Evolutionary conservation across 2,797 vertebrate genomes (phyloP).

Genomic region (Bovichtus variegatus): DNA sequence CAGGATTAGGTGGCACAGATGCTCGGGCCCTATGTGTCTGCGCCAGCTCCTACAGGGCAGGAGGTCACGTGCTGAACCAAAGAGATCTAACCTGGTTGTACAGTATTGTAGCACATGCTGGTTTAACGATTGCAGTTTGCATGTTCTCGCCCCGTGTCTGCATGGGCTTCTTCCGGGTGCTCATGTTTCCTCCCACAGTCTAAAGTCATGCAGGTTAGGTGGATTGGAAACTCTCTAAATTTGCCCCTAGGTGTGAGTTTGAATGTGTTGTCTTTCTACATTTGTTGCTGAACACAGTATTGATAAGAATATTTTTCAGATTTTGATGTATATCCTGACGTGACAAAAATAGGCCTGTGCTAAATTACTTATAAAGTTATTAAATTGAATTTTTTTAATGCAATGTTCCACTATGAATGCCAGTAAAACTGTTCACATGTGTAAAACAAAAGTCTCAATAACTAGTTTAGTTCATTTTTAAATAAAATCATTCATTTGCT

Average conservation of each 20-base stretch:
- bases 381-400: background rate
- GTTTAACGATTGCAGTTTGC: slow-evolving; percentile 24
- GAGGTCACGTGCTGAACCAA: slow-evolving; percentile 6
- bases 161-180: background rate
- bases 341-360: background rate
- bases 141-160: background rate
- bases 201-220: slow-evolving; percentile 3
- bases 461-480: background rate
- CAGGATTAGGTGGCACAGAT: slow-evolving; percentile 59
- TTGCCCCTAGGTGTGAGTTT: background rate
- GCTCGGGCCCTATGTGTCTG: slow-evolving; percentile 35
- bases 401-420: no score
- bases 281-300: background rate
- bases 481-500: background rate
- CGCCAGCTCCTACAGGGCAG: slow-evolving; percentile 43
- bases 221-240: background rate
- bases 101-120: slow-evolving; percentile 1
- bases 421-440: background rate
- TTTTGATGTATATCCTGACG: background rate
- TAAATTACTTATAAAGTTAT: background rate
- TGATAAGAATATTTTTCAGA: background rate
- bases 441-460: background rate
- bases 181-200: background rate
- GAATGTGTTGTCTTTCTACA: background rate
- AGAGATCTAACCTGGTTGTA: slow-evolving; percentile 18